A percentile compares a stretch with the other conserved stretches of the same genome.
These are phyloP conservation scores for Epizoanthus illoricatus DNA, from an alignment of 92 coral and sea anemone genomes.

Conservation along the genomic window DNA sequence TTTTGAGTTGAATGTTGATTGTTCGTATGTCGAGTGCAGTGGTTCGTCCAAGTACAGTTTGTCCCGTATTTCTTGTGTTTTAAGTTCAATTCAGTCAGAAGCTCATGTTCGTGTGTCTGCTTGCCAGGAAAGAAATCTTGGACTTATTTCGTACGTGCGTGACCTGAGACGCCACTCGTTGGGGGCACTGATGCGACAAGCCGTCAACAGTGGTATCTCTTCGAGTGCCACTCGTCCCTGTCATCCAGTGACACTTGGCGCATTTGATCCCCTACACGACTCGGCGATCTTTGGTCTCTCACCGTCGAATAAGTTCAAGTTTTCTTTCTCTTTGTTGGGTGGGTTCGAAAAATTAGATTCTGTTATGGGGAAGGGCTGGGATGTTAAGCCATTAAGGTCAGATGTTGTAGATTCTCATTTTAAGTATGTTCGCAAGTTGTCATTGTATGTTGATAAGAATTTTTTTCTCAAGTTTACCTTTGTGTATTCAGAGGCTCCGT, in stretches of 20 bases:
- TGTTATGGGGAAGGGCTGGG: slow-evolving; percentile 3
- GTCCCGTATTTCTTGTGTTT: neutral
- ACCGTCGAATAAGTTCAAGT: neutral
- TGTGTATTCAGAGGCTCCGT: slow-evolving; percentile 48
- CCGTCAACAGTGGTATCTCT: slow-evolving; percentile 4
- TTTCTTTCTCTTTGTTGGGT: neutral
- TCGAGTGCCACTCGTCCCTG: neutral
- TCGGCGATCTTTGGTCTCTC: neutral
- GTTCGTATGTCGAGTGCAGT: slow-evolving; percentile 16
- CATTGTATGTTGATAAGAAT: slow-evolving; percentile 45
- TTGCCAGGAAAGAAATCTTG: slow-evolving; percentile 16
- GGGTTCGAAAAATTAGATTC: neutral
- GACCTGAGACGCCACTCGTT: slow-evolving; percentile 23
- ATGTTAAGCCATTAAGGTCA: slow-evolving; percentile 36
- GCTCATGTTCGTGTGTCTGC: neutral
- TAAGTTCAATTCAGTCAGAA: slow-evolving; percentile 4
- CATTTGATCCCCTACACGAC: neutral
- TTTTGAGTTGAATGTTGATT: slow-evolving; percentile 7
- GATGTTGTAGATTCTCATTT: slow-evolving; percentile 44
- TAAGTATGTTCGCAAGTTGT: slow-evolving; percentile 39
- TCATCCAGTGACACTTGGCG: neutral
- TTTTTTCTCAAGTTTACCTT: slow-evolving; percentile 43
- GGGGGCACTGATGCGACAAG: neutral
- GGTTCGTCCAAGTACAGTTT: neutral
- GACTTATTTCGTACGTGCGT: slow-evolving; percentile 4